phyloP scores from a whole-genome alignment of 2,888 invertebrate species.

The Oeneis ivallda region DNA sequence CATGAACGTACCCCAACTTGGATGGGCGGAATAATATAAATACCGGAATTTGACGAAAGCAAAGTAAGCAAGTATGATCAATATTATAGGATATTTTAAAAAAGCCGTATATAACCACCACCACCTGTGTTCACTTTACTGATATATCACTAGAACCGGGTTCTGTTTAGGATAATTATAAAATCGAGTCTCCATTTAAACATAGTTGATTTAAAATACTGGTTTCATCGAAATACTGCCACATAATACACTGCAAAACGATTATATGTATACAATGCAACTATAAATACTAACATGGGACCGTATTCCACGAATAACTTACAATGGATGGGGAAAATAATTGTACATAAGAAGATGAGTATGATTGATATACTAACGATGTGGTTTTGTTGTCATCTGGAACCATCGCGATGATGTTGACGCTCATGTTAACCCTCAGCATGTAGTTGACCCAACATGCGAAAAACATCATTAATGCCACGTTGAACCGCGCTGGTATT shows the following conservation, averaged over 20 bases:
- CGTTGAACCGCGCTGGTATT: slow-evolving; percentile 71
- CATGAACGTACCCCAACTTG: no score
- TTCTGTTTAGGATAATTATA: neutral
- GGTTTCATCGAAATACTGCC: no score
- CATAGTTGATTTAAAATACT: no score
- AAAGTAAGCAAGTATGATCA: no score
- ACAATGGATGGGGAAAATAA: neutral
- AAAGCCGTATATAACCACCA: no score
- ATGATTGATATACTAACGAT: slow-evolving; percentile 57
- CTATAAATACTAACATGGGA: neutral
- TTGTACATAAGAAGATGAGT: neutral
- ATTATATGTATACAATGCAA: neutral
- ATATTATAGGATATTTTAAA: no score
- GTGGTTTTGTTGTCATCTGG: slow-evolving; percentile 61
- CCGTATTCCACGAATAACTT: neutral
- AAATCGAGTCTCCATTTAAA: neutral
- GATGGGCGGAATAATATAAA: no score
- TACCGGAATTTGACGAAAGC: no score
- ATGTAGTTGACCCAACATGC: slow-evolving; percentile 88
- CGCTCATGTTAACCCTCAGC: slow-evolving; percentile 89
- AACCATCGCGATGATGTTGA: slow-evolving; percentile 88
- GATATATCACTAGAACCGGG: no score
- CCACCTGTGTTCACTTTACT: no score
- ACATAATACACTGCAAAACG: neutral
- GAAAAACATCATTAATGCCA: slow-evolving; percentile 87